A percentile compares a stretch with the other conserved stretches of the same genome.
These are phyloP conservation scores for Synergus gifuensis DNA, from an alignment of 2,888 invertebrate genomes.

Conservation along the genomic window DNA sequence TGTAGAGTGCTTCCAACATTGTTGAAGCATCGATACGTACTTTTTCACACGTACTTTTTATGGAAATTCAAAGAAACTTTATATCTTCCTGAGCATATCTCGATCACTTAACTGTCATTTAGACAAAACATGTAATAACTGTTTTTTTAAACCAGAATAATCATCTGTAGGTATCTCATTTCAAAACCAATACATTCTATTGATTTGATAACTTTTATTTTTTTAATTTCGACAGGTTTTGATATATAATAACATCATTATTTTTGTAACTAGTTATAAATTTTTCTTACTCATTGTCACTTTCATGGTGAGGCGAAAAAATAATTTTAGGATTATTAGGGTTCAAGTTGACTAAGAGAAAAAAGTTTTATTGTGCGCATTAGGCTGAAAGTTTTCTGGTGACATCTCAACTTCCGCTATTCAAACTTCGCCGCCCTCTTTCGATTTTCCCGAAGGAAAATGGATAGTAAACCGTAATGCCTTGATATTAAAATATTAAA, in stretches of 20 bases:
- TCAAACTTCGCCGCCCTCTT: background rate
- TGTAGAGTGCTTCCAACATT: conserved; percentile 23
- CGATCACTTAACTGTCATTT: background rate
- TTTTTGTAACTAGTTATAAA: too few relatives aligned
- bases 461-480: too few relatives aligned
- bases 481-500: too few relatives aligned
- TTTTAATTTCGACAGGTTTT: too few relatives aligned
- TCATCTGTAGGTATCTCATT: background rate
- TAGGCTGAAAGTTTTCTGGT: background rate
- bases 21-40: conserved; percentile 13
- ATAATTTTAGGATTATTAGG: background rate
- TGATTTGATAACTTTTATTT: too few relatives aligned
- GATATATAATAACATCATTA: too few relatives aligned
- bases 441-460: background rate
- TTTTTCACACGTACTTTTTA: conserved; percentile 1
- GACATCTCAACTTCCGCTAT: background rate
- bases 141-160: background rate
- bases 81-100: conserved; percentile 8
- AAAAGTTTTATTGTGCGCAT: background rate
- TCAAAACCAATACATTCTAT: background rate
- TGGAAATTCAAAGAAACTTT: conserved; percentile 1
- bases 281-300: too few relatives aligned
- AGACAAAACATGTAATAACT: background rate
- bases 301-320: background rate
- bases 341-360: background rate